Base-by-base conservation (phyloP, 2,888 invertebrate species). In the Lydus trimaculatus region DNA sequence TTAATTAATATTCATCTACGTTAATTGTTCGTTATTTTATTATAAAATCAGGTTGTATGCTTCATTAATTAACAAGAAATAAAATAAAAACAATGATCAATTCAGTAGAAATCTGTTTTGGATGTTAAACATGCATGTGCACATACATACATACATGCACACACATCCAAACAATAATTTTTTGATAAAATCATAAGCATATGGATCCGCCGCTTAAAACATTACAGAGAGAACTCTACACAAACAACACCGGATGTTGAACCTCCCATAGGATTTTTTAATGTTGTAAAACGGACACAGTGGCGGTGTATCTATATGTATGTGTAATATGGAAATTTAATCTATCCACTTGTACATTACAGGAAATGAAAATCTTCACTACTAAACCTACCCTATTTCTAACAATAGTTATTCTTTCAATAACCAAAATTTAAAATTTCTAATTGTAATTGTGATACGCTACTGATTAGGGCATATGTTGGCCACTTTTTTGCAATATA, bases 221-320 rank as follows among this genome's bases (percentile, higher is more conserved):
- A 28, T 28, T 56, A 56, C 56, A 25, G 43, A 43, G 43, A 43
- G n/a, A 43, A 43, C 43, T 43, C 13, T 25, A 25, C 13, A 56
- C 25, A 56, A 56, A 56, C 56, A 56, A 56, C 65, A 69, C 69
- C 69, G 69, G 69, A 69, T 69, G 69, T 69, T 61, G 52, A 28
- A 69, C 56, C 69, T 69, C 69, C 69, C 69, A 69, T 64, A 66
- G 66, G 66, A 69, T 66, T 69, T 66, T 69, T 69, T 28, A 60
- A 63, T 31, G 11, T 13, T 43, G 56, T 61, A 60, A 17, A 48
- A 58, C 58, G 33, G 59, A 56, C 61, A 67, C 61, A 67, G 20
- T n/a, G 20, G 48, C 48, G 48, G 13, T 28, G 28, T 28, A 4
- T 28, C 2, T 28, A 4, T 4, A 4, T 15, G 3, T 15, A 5